Base-by-base conservation (phyloP, 2,797 vertebrate genomes). In the Morus bassanus region DNA sequence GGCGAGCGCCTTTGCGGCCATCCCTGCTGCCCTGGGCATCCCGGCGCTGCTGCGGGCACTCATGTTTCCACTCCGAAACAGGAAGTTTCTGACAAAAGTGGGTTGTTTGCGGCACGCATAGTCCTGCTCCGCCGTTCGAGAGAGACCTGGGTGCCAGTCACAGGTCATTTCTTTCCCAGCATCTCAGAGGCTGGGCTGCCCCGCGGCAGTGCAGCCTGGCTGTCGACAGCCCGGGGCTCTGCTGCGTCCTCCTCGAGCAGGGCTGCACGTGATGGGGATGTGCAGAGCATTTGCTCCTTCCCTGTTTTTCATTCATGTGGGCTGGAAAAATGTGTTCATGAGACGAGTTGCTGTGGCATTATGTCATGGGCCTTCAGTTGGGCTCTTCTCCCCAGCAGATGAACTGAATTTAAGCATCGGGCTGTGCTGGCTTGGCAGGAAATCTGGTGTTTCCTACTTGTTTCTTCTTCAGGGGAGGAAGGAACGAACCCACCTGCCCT, bases 281-380 rank as follows among this genome's bases (percentile, higher is more conserved):
- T 79, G 78, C 73, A 4, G 61, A 93, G 94, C 56, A 0, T 94
- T 95, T 64, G 77, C 89, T 96, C 84, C 79, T 93, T 92, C 92
- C 86, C 96, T 97, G 96, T 93, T 98, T 98, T 97, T 97, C 96
- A 97, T 97, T 98, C 96, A 97, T 98, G 96, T 57, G 94, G 95
- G 94, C 96, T 97, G 97, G 96, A 97, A 97, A 98, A 97, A 95
- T 96, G 93, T 98, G 91, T 95, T 98, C 96, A 96, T 89, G 95
- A 97, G 89, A 79, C 31, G 88, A 96, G 95, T 97, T 97, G 61
- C 96, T 97, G 91, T 96, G 92, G 95, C 94, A 97, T 97, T 97
- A 97, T 97, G 96, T 97, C 97, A 97, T 95, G 95, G 88, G 86
- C 85, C 89, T 96, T 97, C 76, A 80, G 92, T 75, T 96, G 96